Evolutionary conservation across 2,888 invertebrate genomes (phyloP).

Genomic region (Notocelia uddmanniana): DNA sequence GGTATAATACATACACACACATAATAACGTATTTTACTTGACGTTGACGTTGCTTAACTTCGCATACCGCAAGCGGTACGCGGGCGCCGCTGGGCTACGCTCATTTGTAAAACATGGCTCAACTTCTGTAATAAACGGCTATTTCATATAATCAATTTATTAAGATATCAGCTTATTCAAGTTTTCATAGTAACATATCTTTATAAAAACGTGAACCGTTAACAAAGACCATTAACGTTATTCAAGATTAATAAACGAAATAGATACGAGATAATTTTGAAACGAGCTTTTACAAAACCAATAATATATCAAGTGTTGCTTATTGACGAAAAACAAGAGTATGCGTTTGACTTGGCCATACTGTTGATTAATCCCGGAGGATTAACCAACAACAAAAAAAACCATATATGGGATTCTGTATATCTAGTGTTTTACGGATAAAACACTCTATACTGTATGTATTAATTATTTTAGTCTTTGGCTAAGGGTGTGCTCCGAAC

Average conservation of each 20-base stretch:
- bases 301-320: too few relatives aligned
- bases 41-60: too few relatives aligned
- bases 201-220: background rate
- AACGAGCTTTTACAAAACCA: background rate
- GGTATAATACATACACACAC: too few relatives aligned
- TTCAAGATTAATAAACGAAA: background rate
- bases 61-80: too few relatives aligned
- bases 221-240: conserved; percentile 4
- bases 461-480: conserved; percentile 12
- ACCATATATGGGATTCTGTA: too few relatives aligned
- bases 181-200: background rate
- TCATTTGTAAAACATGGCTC: background rate
- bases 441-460: background rate
- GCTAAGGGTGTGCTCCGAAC: conserved; percentile 24
- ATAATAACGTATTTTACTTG: too few relatives aligned
- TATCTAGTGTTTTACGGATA: too few relatives aligned
- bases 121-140: background rate
- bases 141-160: background rate
- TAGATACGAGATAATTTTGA: too few relatives aligned
- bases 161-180: background rate
- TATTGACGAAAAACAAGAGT: too few relatives aligned
- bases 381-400: too few relatives aligned
- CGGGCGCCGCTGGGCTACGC: too few relatives aligned
- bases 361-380: background rate
- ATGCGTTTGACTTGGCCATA: background rate